Evolutionary conservation across 2,797 vertebrate genomes (phyloP), one percentile per base, ranked within the genome.

Genomic region (Phataginus tetradactyla): DNA sequence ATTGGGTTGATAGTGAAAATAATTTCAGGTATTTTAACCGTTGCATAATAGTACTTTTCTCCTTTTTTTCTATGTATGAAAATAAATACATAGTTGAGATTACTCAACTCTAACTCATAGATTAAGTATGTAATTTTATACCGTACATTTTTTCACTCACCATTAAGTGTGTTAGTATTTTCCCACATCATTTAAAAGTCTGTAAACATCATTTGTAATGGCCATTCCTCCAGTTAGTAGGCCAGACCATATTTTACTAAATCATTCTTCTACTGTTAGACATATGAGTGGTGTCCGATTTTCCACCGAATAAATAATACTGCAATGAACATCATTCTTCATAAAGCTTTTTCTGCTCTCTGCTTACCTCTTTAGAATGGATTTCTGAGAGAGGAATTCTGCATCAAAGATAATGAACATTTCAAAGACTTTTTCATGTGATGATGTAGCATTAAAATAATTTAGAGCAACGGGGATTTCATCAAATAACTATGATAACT

Each of bases 291-390:
- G 17, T 87, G 79, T 93, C 39, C 32, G 88, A 9, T 72, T 55
- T 96, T 78, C 61, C 34, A 53, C 21, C 89, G 25, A 66, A 77
- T 91, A 71, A 81, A 51, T 89, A 96, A 87, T 75, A 93, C 4
- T 51, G 21, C 34, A 91, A n/a, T 55, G 32, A 64, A 78, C 51
- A 64, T 64, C 66, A 84, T 87, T 64, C 53, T 78, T 85, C 63
- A 25, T 69, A 80, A 87, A 87, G 7, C 12, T 42, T 23, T 88
- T 95, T 45, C 29, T 86, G 29, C n/a, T 91, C 77, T 90, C 63
- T 49, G 20, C 59, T 86, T 75, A 59, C 25, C 63, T 87, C 29
- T 49, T 90, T 77, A 39, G 45, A 10, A 71, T 21, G 77, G 12
- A 69, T 88, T 86, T 81, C 55, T 53, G 13, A 25, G 7, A 83